Conservation (phyloP, 2,113 vertebrate species). For the Leucopternis melanops region DNA sequence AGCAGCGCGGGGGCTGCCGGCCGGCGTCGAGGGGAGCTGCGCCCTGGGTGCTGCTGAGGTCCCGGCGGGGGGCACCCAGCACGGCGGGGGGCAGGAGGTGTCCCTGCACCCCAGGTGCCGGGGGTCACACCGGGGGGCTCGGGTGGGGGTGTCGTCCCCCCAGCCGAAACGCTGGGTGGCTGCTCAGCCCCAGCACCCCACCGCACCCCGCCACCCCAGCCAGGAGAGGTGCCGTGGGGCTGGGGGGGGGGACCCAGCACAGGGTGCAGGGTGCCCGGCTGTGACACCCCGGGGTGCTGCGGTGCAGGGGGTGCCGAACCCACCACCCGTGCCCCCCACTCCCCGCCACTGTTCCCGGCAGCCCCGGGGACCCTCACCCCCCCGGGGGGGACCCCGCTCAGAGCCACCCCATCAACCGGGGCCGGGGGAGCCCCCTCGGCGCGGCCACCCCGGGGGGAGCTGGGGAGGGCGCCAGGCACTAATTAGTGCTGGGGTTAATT, state of each 20-base stretch:
- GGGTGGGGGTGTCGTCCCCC: rapidly evolving
- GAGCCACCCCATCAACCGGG: not conserved
- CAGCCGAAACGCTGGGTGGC: not conserved
- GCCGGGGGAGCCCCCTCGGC: not conserved
- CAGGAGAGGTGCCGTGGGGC: too few species aligned
- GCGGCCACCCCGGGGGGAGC: not conserved
- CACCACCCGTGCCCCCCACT: too few species aligned
- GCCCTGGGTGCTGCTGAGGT: not conserved
- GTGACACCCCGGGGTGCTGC: too few species aligned
- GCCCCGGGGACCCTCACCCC: not conserved
- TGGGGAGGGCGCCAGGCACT: constrained; percentile 37
- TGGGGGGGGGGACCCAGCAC: too few species aligned
- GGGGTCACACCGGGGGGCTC: not conserved
- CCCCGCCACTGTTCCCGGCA: not conserved
- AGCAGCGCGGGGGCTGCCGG: rapidly evolving
- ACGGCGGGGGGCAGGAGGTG: not conserved
- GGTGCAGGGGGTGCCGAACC: not conserved
- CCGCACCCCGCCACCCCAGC: too few species aligned
- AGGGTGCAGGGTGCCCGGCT: too few species aligned
- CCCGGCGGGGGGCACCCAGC: not conserved
- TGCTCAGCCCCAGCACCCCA: not conserved
- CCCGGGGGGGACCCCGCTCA: not conserved
- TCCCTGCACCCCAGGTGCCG: not conserved
- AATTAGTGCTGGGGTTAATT: constrained; percentile 73
- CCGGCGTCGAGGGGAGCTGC: rapidly evolving